Conservation (phyloP, 2,797 vertebrate species). For the Echeneis naucrates region DNA sequence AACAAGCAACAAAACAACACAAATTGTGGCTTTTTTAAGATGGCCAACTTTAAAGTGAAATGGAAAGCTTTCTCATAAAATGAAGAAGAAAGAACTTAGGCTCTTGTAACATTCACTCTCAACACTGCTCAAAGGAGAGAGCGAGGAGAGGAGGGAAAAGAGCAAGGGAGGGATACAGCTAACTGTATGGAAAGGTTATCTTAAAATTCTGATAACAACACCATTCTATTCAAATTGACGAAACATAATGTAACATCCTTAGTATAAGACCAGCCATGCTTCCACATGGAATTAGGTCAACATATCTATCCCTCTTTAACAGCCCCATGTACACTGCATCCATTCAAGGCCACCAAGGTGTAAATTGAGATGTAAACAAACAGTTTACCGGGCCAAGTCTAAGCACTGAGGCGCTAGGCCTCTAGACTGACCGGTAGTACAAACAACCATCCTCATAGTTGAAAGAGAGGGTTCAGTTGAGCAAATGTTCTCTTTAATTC, state of each 20-base stretch:
- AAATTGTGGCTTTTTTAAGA: conserved; percentile 58
- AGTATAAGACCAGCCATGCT: conserved; percentile 27
- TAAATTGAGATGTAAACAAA: conserved; percentile 75
- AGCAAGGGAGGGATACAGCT: not conserved
- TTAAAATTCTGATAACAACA: conserved; percentile 5
- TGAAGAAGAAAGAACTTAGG: conserved; percentile 51
- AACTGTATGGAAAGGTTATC: not conserved
- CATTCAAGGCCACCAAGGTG: conserved; percentile 59
- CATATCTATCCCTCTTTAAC: conserved; percentile 35
- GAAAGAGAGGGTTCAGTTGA: conserved; percentile 17
- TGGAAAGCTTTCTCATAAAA: conserved; percentile 65
- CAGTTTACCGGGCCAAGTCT: conserved; percentile 54
- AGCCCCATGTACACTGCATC: conserved; percentile 47
- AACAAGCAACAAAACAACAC: conserved; percentile 63
- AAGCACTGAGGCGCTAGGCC: conserved; percentile 26
- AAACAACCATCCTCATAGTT: conserved; percentile 33
- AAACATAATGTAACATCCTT: conserved; percentile 38
- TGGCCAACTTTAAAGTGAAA: conserved; percentile 47
- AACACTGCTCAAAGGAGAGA: conserved; percentile 15
- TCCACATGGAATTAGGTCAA: conserved; percentile 61
- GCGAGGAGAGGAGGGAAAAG: not conserved
- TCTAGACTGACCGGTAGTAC: conserved; percentile 45
- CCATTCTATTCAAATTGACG: conserved; percentile 37
- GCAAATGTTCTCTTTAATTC: not conserved
- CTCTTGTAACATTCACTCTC: conserved; percentile 49